Evolutionary conservation across 92 coral and sea anemone genomes (phyloP).

Genomic region (Hydrozoanthus gracilis): DNA sequence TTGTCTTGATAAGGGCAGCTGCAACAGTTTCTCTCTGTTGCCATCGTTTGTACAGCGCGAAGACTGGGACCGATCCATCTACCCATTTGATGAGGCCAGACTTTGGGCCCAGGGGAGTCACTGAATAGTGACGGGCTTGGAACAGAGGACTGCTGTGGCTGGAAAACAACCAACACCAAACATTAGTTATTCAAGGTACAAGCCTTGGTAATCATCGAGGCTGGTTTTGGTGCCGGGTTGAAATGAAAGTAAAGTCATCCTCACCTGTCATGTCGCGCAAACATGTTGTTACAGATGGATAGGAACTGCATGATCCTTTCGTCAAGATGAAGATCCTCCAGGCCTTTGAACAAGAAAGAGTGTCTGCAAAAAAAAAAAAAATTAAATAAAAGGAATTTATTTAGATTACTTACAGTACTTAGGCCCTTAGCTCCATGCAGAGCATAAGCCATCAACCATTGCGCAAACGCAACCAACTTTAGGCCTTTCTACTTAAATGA

Average conservation of each 20-base stretch:
- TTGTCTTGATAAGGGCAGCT: slow-evolving; percentile 74
- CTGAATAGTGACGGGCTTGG: slow-evolving; percentile 97
- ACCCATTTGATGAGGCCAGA: slow-evolving; percentile 99
- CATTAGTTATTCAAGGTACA: not conserved
- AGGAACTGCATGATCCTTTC: slow-evolving; percentile 98
- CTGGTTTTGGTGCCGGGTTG: too few relatives aligned
- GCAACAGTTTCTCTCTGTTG: slow-evolving; percentile 95
- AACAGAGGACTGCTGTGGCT: slow-evolving; percentile 90
- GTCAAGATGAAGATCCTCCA: slow-evolving; percentile 97
- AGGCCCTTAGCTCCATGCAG: too few relatives aligned
- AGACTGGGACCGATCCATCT: slow-evolving; percentile 97
- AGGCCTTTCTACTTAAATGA: too few relatives aligned
- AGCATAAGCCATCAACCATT: too few relatives aligned
- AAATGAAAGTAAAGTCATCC: not conserved
- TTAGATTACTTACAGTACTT: too few relatives aligned
- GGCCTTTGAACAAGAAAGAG: slow-evolving; percentile 96
- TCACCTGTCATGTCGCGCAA: slow-evolving; percentile 97
- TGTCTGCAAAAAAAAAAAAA: slow-evolving; percentile 61
- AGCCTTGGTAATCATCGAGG: too few relatives aligned
- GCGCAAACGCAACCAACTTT: too few relatives aligned
- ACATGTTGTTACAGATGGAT: slow-evolving; percentile 98
- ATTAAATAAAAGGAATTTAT: not conserved
- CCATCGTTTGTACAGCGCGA: slow-evolving; percentile 96
- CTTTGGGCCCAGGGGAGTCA: slow-evolving; percentile 98
- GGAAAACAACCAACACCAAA: not conserved